Percentiles rank a stretch among this genome's conserved stretches.
phyloP scores from a whole-genome alignment of 2,797 vertebrate species.

The Selene dorsalis region DNA sequence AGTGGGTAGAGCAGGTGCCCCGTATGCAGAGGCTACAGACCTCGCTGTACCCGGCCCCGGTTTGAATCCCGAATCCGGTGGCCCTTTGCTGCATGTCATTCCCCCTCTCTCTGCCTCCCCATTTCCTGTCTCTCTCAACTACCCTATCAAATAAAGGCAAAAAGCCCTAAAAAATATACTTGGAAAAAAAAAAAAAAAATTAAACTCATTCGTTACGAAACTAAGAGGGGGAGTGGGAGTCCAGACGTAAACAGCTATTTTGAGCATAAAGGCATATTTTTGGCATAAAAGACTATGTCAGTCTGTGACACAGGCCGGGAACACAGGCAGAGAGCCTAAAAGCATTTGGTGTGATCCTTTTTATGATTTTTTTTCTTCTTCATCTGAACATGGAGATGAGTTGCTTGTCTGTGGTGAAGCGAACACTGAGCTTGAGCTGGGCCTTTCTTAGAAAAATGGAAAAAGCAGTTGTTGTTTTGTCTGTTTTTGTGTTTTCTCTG shows the following conservation, averaged over 20 bases:
- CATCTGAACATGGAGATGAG: background rate
- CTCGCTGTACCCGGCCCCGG: no score
- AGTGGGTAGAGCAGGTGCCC: no score
- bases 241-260: conserved; percentile 5
- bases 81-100: no score
- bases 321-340: conserved; percentile 13
- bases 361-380: conserved; percentile 24
- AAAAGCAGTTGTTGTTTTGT: conserved; percentile 13
- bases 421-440: background rate
- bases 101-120: no score
- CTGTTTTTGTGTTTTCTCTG: background rate
- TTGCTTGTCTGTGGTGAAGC: background rate
- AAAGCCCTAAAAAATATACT: no score
- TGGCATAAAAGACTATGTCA: conserved; percentile 10
- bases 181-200: no score
- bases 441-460: background rate
- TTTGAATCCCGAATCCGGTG: no score
- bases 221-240: background rate
- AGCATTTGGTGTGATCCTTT: conserved; percentile 17
- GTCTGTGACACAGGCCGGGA: background rate
- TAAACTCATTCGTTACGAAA: background rate
- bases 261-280: conserved; percentile 6
- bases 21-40: no score
- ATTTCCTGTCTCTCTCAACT: no score
- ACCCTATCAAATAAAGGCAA: no score